A percentile compares a stretch with the other conserved stretches of the same genome.
Evolutionary conservation across 2,113 vertebrate genomes (phyloP).

Genomic region (Meriones unguiculatus): DNA sequence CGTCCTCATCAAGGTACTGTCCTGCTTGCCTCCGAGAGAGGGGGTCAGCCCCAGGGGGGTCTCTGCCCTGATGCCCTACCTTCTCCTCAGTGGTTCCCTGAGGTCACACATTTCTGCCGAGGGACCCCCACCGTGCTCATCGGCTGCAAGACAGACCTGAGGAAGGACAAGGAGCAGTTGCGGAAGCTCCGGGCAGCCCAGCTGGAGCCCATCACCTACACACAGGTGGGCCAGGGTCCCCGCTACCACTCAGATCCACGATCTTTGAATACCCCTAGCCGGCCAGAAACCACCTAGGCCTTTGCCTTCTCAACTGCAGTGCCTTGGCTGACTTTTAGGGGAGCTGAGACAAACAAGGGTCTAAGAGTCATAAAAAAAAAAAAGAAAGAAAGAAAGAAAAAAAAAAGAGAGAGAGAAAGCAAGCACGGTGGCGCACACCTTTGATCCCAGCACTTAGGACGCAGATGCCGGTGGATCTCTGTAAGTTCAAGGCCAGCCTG

Average conservation of each 20-base stretch:
- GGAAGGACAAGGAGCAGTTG: slow-evolving; percentile 95
- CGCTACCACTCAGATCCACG: rapidly evolving
- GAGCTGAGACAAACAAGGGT: not conserved
- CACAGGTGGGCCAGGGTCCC: slow-evolving; percentile 86
- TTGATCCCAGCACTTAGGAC: not conserved
- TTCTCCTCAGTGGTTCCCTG: slow-evolving; percentile 93
- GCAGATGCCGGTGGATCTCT: not conserved
- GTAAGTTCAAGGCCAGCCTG: not conserved
- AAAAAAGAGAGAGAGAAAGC: too few relatives aligned
- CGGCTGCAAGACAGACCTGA: slow-evolving; percentile 97
- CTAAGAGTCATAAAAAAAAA: not conserved
- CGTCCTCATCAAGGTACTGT: slow-evolving; percentile 93
- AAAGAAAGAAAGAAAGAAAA: not conserved
- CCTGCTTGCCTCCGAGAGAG: not conserved
- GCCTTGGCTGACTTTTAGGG: not conserved
- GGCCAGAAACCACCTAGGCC: not conserved
- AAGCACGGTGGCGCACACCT: not conserved
- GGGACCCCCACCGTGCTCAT: slow-evolving; percentile 94
- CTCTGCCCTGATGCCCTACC: not conserved
- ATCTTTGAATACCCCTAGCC: rapidly evolving
- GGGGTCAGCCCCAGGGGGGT: rapidly evolving
- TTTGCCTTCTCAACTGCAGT: not conserved
- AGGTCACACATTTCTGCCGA: slow-evolving; percentile 95
- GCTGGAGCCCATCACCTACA: slow-evolving; percentile 94
- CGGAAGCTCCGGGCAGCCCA: slow-evolving; percentile 91